Base-by-base conservation (phyloP, 2,113 vertebrate genomes). In the Pelusios castaneus region DNA sequence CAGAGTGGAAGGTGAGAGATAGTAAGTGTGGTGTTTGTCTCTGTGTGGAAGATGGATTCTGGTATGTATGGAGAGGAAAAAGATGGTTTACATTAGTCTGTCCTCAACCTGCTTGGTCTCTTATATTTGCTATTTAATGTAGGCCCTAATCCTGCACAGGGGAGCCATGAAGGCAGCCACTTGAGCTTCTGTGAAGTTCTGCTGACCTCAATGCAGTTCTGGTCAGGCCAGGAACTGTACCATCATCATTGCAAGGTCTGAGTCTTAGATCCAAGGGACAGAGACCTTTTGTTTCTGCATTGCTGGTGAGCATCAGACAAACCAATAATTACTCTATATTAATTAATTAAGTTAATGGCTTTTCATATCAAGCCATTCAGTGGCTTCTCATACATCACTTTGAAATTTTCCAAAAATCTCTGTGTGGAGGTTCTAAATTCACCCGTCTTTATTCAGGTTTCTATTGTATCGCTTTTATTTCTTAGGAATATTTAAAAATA, bases 101-200 rank as follows among this genome's bases (percentile, higher is more conserved):
- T 17, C 58, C 87, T 81, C 76, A 52, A 41, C 5, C 4, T 3
- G 2, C 43, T 17, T 27, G 80, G 67, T 54, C 75, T 3, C 22
- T 27, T 82, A 49, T 41, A 13, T 83, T 3, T 43, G 8, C n/a
- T 55, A 4, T 76, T 51, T 13, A 47, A 78, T n/a, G 41, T 41
- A 70, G 60, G 63, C 49, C 38, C 60, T 25, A 3, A 11, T 1
- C 27, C 82, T 67, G 5, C n/a, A 77, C 47, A 47, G 38, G n/a
- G 70, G 17, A 31, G 55, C 25, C 38, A 5, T 78, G 41, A 11
- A 43, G 24, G 4, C 0, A 0, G 3, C 45, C 0, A 0, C 2
- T 19, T 54, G 24, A 41, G 41, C 31, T 85, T 25, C 47, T 38
- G 24, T 0, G 2, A 80, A 34, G 51, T 43, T 87, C 67, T 78